These are phyloP conservation scores for Drosophila simulans DNA, from an alignment of 1,140 invertebrate species.

Conservation along the genomic window DNA sequence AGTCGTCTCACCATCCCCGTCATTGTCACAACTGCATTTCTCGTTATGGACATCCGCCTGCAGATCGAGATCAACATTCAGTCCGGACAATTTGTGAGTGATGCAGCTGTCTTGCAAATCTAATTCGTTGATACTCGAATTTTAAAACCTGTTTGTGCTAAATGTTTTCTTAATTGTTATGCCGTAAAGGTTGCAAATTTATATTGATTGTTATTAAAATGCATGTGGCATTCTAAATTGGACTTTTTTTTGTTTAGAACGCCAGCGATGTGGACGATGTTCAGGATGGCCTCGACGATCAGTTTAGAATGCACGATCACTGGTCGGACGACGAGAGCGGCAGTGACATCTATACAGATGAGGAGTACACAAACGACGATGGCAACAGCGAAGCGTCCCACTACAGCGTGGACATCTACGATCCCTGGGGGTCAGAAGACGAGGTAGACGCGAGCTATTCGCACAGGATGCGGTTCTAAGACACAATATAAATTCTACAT, in stretches of 20 bases:
- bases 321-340: constrained; percentile 57
- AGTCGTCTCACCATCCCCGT: constrained; percentile 85
- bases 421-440: constrained; percentile 61
- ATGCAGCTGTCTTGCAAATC: background rate
- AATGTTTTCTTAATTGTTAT: background rate
- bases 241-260: constrained; percentile 34
- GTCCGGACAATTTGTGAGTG: constrained; percentile 74
- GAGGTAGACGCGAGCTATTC: constrained; percentile 42
- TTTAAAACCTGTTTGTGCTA: background rate
- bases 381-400: constrained; percentile 57
- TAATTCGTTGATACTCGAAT: background rate
- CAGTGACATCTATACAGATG: constrained; percentile 62
- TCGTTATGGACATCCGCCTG: constrained; percentile 85
- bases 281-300: constrained; percentile 41
- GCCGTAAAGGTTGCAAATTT: too few species aligned
- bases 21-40: constrained; percentile 85
- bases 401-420: constrained; percentile 54
- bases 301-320: constrained; percentile 17
- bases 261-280: constrained; percentile 69
- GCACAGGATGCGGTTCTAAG: constrained; percentile 33
- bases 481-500: constrained; percentile 48
- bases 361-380: constrained; percentile 71
- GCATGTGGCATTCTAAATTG: too few species aligned
- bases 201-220: background rate
- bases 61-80: constrained; percentile 86